Conservation (phyloP, 2,888 invertebrate species). For the Leucania comma region DNA sequence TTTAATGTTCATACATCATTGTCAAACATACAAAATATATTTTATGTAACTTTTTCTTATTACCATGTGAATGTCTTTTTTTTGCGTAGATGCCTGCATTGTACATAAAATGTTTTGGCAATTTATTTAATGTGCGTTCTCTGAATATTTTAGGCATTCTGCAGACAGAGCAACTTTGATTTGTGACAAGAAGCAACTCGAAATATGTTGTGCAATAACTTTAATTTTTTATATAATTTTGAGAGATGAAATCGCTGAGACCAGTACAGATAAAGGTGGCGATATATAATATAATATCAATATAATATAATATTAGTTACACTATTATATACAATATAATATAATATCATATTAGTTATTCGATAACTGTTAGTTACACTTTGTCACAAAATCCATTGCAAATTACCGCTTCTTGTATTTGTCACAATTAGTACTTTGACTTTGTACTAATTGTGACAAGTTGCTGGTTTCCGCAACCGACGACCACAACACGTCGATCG, state of each 20-base stretch:
- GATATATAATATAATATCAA: too few relatives aligned
- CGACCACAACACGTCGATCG: too few relatives aligned
- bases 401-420: not conserved
- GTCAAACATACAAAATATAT: not conserved
- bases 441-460: too few relatives aligned
- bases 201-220: not conserved
- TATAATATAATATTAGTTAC: too few relatives aligned
- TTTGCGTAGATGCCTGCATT: conserved; percentile 1
- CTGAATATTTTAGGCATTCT: not conserved
- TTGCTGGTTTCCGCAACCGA: too few relatives aligned
- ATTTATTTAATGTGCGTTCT: conserved; percentile 3
- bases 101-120: not conserved
- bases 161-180: not conserved
- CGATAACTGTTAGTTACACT: not conserved
- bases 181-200: not conserved
- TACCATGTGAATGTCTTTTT: conserved; percentile 3
- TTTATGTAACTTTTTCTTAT: conserved; percentile 37
- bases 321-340: too few relatives aligned
- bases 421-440: too few relatives aligned
- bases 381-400: not conserved
- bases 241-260: too few relatives aligned
- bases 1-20: not conserved
- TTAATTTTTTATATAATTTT: not conserved
- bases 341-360: too few relatives aligned
- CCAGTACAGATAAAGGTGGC: too few relatives aligned